These are phyloP conservation scores for Mallateleia sp. DNA, from an alignment of 2,888 invertebrate genomes.

Conservation along the genomic window DNA sequence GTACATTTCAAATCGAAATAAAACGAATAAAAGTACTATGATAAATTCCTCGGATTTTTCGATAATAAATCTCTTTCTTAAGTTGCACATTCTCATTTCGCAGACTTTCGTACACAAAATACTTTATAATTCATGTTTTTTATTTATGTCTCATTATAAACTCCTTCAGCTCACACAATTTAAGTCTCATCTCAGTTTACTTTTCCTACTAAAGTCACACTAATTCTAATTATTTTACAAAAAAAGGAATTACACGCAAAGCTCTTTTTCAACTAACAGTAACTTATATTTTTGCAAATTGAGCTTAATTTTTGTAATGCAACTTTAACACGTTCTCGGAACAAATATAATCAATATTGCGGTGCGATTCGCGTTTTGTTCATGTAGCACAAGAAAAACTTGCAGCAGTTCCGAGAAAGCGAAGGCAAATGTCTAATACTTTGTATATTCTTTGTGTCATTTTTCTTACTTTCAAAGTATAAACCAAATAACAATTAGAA, in stretches of 20 bases:
- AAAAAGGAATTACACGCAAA: slow-evolving; percentile 3
- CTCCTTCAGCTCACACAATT: slow-evolving; percentile 47
- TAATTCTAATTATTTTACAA: slow-evolving; percentile 58
- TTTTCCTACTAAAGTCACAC: slow-evolving; percentile 56
- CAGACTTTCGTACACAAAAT: slow-evolving; percentile 42
- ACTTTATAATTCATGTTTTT: slow-evolving; percentile 64
- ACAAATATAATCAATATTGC: slow-evolving; percentile 40
- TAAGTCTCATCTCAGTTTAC: slow-evolving; percentile 62
- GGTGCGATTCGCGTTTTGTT: slow-evolving; percentile 23
- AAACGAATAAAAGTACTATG: background rate
- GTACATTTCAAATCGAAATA: too few species aligned
- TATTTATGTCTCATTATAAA: slow-evolving; percentile 65
- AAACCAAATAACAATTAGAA: slow-evolving; percentile 29
- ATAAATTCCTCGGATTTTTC: slow-evolving; percentile 27
- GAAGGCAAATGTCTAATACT: slow-evolving; percentile 6
- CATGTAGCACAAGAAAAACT: slow-evolving; percentile 29
- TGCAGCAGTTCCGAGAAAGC: slow-evolving; percentile 22
- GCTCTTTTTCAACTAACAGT: slow-evolving; percentile 15
- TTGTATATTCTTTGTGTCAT: slow-evolving; percentile 37
- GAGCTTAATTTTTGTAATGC: slow-evolving; percentile 21
- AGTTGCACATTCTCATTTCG: slow-evolving; percentile 42
- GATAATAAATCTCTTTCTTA: slow-evolving; percentile 39
- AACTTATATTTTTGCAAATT: slow-evolving; percentile 39
- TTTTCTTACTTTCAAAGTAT: slow-evolving; percentile 47
- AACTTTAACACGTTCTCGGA: slow-evolving; percentile 7